These are phyloP conservation scores for Paraescarpia echinospica DNA, from an alignment of 1,140 invertebrate genomes.

Conservation along the genomic window DNA sequence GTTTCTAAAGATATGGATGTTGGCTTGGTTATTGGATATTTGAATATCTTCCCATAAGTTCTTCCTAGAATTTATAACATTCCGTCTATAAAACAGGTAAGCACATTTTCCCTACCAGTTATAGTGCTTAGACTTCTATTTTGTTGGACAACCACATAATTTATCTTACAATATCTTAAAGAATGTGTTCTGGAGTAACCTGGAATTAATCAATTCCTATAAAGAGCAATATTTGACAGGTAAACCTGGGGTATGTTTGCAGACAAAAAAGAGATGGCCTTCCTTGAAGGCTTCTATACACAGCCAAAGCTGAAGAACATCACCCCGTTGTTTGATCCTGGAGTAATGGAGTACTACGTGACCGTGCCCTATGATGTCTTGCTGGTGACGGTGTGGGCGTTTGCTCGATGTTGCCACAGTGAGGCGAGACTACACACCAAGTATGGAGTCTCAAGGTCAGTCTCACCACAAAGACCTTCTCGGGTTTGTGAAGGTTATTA, in stretches of 20 bases:
- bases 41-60: neutral
- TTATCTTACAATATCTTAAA: too few species aligned
- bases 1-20: neutral
- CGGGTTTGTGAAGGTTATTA: too few species aligned
- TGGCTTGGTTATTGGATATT: neutral
- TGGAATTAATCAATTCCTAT: too few species aligned
- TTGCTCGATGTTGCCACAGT: constrained; percentile 50
- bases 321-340: constrained; percentile 47
- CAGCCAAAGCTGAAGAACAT: constrained; percentile 41
- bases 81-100: neutral
- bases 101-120: too few species aligned
- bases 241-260: neutral
- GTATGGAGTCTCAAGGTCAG: constrained; percentile 49
- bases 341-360: constrained; percentile 43
- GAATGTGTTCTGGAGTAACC: too few species aligned
- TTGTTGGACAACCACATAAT: too few species aligned
- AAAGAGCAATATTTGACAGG: neutral
- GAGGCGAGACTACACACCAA: constrained; percentile 53
- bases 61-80: neutral
- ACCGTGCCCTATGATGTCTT: constrained; percentile 49
- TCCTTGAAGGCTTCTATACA: constrained; percentile 43
- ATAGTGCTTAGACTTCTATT: too few species aligned
- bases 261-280: constrained; percentile 35
- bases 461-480: neutral
- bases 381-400: constrained; percentile 45